Base-by-base conservation (phyloP, 2,113 vertebrate species). In the Charadrius vociferus region DNA sequence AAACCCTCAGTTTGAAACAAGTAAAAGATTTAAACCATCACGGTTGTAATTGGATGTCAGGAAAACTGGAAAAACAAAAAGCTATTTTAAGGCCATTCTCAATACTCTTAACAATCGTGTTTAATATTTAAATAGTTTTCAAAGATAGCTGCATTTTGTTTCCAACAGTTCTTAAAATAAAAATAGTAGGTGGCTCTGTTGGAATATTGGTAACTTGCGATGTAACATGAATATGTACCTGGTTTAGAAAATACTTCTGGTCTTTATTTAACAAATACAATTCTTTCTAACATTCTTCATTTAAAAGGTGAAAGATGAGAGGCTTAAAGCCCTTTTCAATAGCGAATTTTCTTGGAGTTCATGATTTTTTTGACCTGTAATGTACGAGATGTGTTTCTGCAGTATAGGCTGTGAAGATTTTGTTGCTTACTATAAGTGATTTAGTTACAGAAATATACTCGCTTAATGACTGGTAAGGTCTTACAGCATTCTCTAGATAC, bases 61-160 rank as follows among this genome's bases (percentile, higher is more conserved):
- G 88, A 93, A 97, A 96, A 94, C 84, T 81, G 83, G 95, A 95
- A 97, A 97, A 93, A 62, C 62, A 95, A 37, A 81, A 90, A 74
- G 32, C 59, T 89, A 73, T 95, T 94, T 93, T 81, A 94, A 92
- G 86, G 62, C 47, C 27, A 41, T 96, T 95, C n/a, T 92, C 45
- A 18, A 45, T 93, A 90, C 29, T 78, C 18, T n/a, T 91, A 94
- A 88, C 39, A 93, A 22, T 79, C 0, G 0, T 75, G 34, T 95
- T 97, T 92, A 91, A 84, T 96, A 87, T 94, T 96, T 94, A 94
- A 91, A 43, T 81, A 94, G 65, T 62, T 94, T 91, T 75, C 39
- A 49, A 80, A 95, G 61, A 82, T 78, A 86, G 47, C 56, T 96
- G 53, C 39, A 36, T 90, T 86, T 95, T 86, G 27, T 95, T 94